A percentile compares a stretch with the other conserved stretches of the same genome.
Conservation (phyloP, 1,140 invertebrate species). For the Drosophila tropicalis region DNA sequence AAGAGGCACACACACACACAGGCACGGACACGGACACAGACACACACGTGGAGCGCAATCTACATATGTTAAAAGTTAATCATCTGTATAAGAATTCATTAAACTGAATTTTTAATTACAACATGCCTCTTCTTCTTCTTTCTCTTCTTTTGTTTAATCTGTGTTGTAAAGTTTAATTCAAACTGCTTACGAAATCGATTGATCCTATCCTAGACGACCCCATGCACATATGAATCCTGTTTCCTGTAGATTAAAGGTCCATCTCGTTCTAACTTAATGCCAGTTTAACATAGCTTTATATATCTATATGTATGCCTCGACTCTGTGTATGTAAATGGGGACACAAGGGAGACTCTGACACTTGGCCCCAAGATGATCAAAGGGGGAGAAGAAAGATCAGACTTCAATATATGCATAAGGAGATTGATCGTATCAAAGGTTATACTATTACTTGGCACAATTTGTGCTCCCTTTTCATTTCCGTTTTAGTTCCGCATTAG, state of each 20-base stretch:
- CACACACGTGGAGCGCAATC: neutral
- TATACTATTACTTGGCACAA: no score
- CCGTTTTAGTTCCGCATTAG: neutral
- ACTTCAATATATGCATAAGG: neutral
- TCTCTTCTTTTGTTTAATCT: no score
- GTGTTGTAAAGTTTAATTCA: no score
- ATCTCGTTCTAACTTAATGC: no score
- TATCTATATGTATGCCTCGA: no score
- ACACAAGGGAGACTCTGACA: neutral
- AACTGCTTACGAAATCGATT: no score
- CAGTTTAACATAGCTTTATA: no score
- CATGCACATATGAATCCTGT: no score
- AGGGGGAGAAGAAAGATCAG: no score
- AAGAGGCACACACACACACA: neutral
- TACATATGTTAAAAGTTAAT: slow-evolving; percentile 12
- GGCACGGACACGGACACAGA: neutral
- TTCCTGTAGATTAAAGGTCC: no score
- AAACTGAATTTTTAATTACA: neutral
- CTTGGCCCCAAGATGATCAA: neutral
- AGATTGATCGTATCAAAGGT: neutral
- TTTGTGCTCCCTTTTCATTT: neutral
- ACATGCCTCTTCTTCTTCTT: neutral
- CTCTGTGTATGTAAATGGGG: neutral
- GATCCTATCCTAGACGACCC: no score
- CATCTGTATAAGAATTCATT: neutral